These are phyloP conservation scores for Pterocles burchelli DNA, from an alignment of 2,113 vertebrate genomes.

Conservation along the genomic window DNA sequence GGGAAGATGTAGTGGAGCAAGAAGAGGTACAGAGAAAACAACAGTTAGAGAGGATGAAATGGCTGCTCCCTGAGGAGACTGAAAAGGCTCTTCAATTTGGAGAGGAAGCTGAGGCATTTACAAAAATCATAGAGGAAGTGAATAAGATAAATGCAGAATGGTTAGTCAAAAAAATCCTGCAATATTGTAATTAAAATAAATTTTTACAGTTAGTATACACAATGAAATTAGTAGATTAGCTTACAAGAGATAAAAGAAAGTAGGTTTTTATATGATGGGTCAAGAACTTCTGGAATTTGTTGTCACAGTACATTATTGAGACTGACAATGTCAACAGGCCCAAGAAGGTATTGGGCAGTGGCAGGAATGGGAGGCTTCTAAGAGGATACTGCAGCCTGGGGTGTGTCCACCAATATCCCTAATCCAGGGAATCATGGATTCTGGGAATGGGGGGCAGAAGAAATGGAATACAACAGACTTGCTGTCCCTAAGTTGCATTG, in stretches of 20 bases:
- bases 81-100: not conserved
- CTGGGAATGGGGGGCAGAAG: not conserved
- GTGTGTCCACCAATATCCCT: not conserved
- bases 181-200: not conserved
- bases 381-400: not conserved
- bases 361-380: not conserved
- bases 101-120: not conserved
- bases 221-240: not conserved
- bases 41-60: not conserved
- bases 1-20: not conserved
- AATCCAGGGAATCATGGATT: not conserved
- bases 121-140: not conserved
- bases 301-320: not conserved
- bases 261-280: not conserved
- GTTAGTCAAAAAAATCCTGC: not conserved
- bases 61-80: not conserved
- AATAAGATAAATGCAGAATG: not conserved
- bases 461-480: fast-evolving
- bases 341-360: not conserved
- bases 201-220: not conserved
- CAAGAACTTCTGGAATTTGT: not conserved
- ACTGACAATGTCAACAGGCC: not conserved
- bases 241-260: not conserved
- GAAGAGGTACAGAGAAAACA: not conserved
- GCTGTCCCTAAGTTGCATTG: not conserved